These are phyloP conservation scores for Cantharis flavilabris DNA, from an alignment of 2,888 invertebrate genomes.

Conservation along the genomic window DNA sequence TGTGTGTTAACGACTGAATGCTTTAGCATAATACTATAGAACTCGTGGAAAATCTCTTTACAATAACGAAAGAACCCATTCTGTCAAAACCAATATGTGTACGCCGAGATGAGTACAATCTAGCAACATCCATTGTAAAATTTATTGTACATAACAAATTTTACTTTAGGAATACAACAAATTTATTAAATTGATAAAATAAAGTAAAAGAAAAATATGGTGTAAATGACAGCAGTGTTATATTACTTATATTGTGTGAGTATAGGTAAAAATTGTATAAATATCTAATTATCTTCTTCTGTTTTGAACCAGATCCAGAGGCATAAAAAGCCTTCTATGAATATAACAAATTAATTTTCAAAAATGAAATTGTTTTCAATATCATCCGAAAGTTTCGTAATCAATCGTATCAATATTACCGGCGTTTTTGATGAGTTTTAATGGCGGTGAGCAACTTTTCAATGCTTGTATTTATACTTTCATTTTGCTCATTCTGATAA, in stretches of 20 bases:
- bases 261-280: no score
- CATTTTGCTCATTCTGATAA: not conserved
- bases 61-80: constrained; percentile 20
- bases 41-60: constrained; percentile 25
- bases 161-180: not conserved
- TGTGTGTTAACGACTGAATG: constrained; percentile 49
- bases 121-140: constrained; percentile 19
- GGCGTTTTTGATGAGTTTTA: not conserved
- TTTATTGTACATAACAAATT: constrained; percentile 23
- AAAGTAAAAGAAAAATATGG: not conserved
- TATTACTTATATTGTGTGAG: not conserved
- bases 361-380: not conserved
- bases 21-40: constrained; percentile 44
- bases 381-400: not conserved
- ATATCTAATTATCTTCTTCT: no score
- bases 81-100: constrained; percentile 25
- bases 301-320: no score
- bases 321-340: no score
- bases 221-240: not conserved
- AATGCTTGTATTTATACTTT: not conserved
- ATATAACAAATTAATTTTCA: no score
- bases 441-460: not conserved
- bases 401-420: not conserved
- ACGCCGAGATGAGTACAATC: constrained; percentile 13
- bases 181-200: not conserved